Evolutionary conservation across 2,113 vertebrate genomes (phyloP), one percentile per base, ranked within the genome.

Genomic region (Pungitius pungitius): DNA sequence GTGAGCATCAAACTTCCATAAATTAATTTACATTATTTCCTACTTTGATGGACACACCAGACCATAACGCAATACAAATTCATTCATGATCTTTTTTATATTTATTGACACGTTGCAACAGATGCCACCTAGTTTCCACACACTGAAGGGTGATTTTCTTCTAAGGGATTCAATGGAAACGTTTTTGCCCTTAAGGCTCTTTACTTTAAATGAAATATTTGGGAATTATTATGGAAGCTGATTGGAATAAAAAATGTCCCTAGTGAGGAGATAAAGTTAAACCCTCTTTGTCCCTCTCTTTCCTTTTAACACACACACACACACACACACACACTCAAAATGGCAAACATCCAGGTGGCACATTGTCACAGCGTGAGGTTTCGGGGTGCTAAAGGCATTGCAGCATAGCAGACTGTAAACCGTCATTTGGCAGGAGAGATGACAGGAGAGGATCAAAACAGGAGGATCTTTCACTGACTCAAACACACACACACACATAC

Each of bases 331-430:
- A 56, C 37, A 68, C 77, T 37, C 55, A 71, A 47, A 22, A 0
- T 57, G 65, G 73, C 68, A 73, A 26, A 22, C 17, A 70, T 72
- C 77, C 83, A 75, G 72, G 65, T 64, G 75, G 69, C 69, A 76
- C 52, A 27, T 8, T 69, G 60, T 81, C 71, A 58, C 71, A 81
- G 72, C 30, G 5, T 42, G 61, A 65, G 67, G 24, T 61, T 80
- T 68, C 33, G 71, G 62, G 33, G 49, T 18, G 80, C 77, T 83
- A 37, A 81, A 77, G 80, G 81, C 69, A n/a, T 64, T 73, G 72
- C 72, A 77, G 69, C 64, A 42, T 39, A 75, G 40, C 60, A 40
- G 42, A 69, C 49, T 80, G 60, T 76, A 74, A 75, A 80, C 58
- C 71, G 69, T 84, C 63, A 40, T 59, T 64, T 80, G 76, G 71